phyloP scores from a whole-genome alignment of 2,113 vertebrate species.

The Lagenorhynchus albirostris region DNA sequence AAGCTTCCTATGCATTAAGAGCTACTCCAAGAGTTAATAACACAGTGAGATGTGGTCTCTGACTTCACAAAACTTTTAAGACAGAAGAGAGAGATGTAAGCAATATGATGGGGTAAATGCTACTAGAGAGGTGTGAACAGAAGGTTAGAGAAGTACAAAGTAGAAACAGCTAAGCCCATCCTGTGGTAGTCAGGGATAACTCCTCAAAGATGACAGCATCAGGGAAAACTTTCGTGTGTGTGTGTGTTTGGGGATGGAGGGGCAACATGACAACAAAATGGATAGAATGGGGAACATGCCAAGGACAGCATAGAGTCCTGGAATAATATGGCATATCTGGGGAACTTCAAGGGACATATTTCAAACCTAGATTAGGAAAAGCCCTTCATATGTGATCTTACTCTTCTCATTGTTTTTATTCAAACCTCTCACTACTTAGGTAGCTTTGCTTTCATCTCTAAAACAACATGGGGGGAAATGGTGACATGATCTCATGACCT shows the following conservation, averaged over 20 bases:
- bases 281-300: neutral
- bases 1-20: neutral
- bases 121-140: neutral
- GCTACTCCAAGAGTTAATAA: neutral
- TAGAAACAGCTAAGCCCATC: neutral
- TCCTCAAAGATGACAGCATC: neutral
- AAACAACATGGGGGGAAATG: neutral
- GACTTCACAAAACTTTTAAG: neutral
- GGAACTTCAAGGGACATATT: neutral
- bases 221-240: neutral
- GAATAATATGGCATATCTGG: neutral
- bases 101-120: accelerated
- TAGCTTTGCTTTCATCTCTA: slow-evolving; percentile 13
- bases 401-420: neutral
- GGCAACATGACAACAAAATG: neutral
- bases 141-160: neutral
- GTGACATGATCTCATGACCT: neutral
- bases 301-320: neutral
- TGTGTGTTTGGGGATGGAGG: neutral
- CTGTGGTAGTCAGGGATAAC: neutral
- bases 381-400: neutral
- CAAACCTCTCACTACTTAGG: neutral
- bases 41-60: no score
- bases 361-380: neutral
- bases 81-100: neutral